Percentiles rank a stretch among this genome's conserved stretches.
phyloP scores from a whole-genome alignment of 1,140 invertebrate species.

The Leptinotarsa undecemlineata region DNA sequence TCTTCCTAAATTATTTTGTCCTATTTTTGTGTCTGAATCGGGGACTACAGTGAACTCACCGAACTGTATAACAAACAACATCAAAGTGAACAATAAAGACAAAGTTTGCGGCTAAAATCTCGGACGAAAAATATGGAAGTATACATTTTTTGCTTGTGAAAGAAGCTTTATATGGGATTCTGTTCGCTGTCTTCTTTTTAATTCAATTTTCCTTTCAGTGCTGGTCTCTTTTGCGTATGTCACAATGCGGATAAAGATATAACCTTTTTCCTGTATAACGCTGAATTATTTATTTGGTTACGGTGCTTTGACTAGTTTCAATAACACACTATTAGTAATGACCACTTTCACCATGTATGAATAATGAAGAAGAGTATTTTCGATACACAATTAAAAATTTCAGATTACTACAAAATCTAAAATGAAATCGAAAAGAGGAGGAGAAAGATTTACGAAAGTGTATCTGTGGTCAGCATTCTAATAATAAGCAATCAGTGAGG shows the following conservation, averaged over 20 bases:
- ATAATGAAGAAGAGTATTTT: too few species aligned
- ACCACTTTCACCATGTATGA: too few species aligned
- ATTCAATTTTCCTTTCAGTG: not conserved
- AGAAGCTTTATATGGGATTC: not conserved
- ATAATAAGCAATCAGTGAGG: too few species aligned
- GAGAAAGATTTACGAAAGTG: too few species aligned
- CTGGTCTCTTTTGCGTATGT: not conserved
- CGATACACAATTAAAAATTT: too few species aligned
- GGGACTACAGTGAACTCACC: not conserved
- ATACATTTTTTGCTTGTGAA: slow-evolving; percentile 8
- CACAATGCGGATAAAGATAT: not conserved
- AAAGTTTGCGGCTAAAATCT: slow-evolving; percentile 19
- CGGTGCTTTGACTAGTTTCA: too few species aligned
- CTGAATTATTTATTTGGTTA: too few species aligned
- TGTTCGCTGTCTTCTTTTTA: not conserved
- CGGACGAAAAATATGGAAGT: slow-evolving; percentile 15
- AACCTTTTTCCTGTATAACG: too few species aligned
- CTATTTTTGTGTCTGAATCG: slow-evolving; percentile 5
- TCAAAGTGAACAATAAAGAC: slow-evolving; percentile 20
- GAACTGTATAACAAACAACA: slow-evolving; percentile 15
- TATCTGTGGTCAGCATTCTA: too few species aligned
- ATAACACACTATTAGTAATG: too few species aligned
- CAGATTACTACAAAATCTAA: too few species aligned
- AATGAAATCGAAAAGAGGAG: too few species aligned
- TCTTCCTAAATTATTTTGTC: slow-evolving; percentile 12